Conservation (phyloP, 2,888 invertebrate species). For the Furcula furcula region DNA sequence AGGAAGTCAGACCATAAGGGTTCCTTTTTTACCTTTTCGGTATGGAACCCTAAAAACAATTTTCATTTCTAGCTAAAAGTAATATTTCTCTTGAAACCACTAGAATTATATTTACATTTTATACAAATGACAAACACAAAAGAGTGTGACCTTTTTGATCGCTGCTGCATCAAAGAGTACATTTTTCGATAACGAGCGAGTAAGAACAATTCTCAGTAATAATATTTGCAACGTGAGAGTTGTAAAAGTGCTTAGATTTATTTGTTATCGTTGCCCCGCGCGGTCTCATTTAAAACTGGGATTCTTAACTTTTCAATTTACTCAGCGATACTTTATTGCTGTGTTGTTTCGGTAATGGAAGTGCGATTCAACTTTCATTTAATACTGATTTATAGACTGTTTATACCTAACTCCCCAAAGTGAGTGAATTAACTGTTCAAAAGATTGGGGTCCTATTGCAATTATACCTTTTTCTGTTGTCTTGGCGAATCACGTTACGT, state of each 20-base stretch:
- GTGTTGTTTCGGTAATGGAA: constrained; percentile 28
- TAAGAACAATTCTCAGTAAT: constrained; percentile 10
- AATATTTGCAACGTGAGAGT: constrained; percentile 42
- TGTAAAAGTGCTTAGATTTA: constrained; percentile 46
- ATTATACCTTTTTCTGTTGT: background rate
- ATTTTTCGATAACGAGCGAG: constrained; percentile 12
- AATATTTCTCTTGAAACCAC: no score
- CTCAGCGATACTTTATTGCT: constrained; percentile 34
- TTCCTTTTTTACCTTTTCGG: no score
- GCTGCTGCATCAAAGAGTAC: constrained; percentile 17
- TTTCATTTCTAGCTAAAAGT: no score
- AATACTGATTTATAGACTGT: constrained; percentile 17
- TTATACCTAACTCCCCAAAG: constrained; percentile 2
- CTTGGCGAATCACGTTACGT: background rate
- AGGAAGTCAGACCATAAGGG: no score
- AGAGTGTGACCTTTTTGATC: constrained; percentile 21
- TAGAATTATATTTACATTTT: no score
- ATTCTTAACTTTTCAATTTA: constrained; percentile 41
- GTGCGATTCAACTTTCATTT: constrained; percentile 18
- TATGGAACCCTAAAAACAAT: no score
- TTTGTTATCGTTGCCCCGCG: constrained; percentile 36
- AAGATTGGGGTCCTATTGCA: background rate
- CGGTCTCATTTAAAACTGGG: constrained; percentile 37
- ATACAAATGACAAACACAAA: constrained; percentile 7
- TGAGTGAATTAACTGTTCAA: background rate